These are phyloP conservation scores for Pleuronectes platessa DNA, from an alignment of 2,113 vertebrate genomes.

Conservation along the genomic window DNA sequence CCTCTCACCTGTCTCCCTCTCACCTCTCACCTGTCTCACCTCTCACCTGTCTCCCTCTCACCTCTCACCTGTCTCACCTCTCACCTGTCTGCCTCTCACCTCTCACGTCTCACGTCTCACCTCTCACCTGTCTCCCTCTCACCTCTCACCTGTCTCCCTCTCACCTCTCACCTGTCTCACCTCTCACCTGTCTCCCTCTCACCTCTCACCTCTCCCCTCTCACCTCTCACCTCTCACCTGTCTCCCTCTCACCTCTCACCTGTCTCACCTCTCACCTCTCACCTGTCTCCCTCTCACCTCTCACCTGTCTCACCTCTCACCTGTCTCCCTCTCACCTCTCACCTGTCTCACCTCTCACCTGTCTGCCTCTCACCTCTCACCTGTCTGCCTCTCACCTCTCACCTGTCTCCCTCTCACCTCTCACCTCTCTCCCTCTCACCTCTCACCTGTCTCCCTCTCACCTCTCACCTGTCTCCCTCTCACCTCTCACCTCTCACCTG, in stretches of 20 bases:
- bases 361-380: background rate
- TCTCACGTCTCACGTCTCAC: too few species aligned
- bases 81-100: conserved; percentile 73
- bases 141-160: too few species aligned
- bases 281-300: too few species aligned
- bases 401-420: conserved; percentile 75
- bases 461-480: conserved; percentile 6
- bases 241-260: conserved; percentile 28
- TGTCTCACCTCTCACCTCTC: too few species aligned
- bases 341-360: too few species aligned
- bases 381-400: background rate
- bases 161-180: conserved; percentile 68
- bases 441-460: conserved; percentile 19
- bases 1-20: conserved; percentile 83
- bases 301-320: conserved; percentile 84
- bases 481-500: too few species aligned
- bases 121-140: too few species aligned
- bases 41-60: conserved; percentile 83
- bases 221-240: too few species aligned
- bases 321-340: conserved; percentile 79
- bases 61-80: conserved; percentile 8
- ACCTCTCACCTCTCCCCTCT: too few species aligned
- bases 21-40: conserved; percentile 50
- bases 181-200: conserved; percentile 45
- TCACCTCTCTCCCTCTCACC: conserved; percentile 16